Evolutionary conservation across 35 echinoderm and acorn worm species (phyloP).

Genomic region (Nesometra sesokonis): DNA sequence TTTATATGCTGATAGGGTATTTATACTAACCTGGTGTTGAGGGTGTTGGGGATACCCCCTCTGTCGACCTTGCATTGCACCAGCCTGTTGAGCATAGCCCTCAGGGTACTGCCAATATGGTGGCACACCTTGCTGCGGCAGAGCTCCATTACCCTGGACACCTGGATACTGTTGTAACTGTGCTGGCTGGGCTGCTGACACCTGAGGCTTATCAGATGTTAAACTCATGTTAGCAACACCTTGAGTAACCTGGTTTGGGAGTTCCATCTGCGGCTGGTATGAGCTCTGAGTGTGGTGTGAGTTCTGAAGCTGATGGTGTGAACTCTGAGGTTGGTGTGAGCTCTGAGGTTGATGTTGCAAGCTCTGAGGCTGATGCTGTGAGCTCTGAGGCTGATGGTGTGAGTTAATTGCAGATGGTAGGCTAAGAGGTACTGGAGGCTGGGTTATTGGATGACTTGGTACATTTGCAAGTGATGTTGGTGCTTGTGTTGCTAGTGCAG

Average conservation of each 20-base stretch:
- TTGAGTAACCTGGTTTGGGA: not conserved
- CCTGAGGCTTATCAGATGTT: not conserved
- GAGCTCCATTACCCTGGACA: not conserved
- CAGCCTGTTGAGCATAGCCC: not conserved
- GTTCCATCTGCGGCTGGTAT: no score
- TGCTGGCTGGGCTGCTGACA: not conserved
- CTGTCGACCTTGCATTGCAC: not conserved
- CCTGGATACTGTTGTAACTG: not conserved
- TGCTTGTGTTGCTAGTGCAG: slow-evolving; percentile 10
- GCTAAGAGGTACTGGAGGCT: not conserved
- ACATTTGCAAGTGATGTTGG: not conserved
- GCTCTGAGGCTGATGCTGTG: slow-evolving; percentile 3
- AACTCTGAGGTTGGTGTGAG: not conserved
- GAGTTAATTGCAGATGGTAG: not conserved
- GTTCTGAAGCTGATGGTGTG: slow-evolving; percentile 1
- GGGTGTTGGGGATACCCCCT: not conserved
- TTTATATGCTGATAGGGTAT: not conserved
- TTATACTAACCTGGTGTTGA: slow-evolving; percentile 7
- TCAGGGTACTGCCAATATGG: not conserved
- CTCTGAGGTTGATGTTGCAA: slow-evolving; percentile 5
- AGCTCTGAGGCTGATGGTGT: not conserved
- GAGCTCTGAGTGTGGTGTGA: not conserved
- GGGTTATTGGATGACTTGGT: slow-evolving; percentile 10
- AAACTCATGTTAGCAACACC: not conserved
- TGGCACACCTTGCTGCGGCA: not conserved